A percentile compares a stretch with the other conserved stretches of the same genome.
These are phyloP conservation scores for Carassius gibelio DNA, from an alignment of 2,113 vertebrate species.

Conservation along the genomic window DNA sequence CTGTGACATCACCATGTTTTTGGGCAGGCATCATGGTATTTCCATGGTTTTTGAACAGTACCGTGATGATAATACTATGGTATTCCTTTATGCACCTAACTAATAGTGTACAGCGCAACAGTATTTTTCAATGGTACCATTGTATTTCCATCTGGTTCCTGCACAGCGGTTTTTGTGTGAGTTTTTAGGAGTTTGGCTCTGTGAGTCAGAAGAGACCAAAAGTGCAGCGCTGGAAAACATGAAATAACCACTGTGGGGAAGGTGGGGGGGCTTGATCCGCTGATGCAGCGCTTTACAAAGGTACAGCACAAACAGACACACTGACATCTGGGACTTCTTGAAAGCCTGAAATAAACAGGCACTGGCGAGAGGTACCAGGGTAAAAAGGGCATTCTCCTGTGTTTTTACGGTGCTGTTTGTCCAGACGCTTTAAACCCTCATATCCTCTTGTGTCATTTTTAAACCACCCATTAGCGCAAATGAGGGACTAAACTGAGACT, in stretches of 20 bases:
- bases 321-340: conserved; percentile 40
- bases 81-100: not conserved
- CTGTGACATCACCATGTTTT: not conserved
- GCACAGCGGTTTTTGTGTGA: not conserved
- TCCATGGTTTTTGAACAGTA: not conserved
- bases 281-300: conserved; percentile 9
- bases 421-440: conserved; percentile 9
- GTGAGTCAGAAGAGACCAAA: not conserved
- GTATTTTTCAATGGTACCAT: not conserved
- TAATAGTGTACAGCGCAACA: not conserved
- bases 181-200: not conserved
- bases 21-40: not conserved
- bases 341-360: conserved; percentile 23
- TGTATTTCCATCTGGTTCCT: not conserved
- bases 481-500: conserved; percentile 22
- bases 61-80: not conserved
- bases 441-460: conserved; percentile 27
- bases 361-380: not conserved
- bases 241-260: not conserved
- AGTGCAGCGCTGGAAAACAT: not conserved
- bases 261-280: not conserved
- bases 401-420: not conserved
- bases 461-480: conserved; percentile 45
- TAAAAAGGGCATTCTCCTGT: conserved; percentile 24
- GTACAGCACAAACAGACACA: conserved; percentile 9